Evolutionary conservation across 2,797 vertebrate species (phyloP).

Genomic region (Anguilla pacifica): DNA sequence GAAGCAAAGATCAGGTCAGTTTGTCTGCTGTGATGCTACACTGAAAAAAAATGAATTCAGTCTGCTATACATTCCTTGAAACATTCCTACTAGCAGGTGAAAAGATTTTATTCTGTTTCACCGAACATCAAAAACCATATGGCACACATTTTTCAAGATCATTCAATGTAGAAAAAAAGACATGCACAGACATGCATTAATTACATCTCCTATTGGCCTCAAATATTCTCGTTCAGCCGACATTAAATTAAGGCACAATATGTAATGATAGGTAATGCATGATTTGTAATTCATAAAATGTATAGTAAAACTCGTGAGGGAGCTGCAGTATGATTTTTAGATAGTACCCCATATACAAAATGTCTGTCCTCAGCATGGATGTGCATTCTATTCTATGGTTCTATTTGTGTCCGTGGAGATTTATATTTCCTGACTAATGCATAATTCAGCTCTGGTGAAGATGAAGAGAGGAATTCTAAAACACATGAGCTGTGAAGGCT

Average conservation of each 20-base stretch:
- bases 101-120: constrained; percentile 72
- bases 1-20: constrained; percentile 62
- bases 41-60: constrained; percentile 59
- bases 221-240: background rate
- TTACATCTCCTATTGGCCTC: background rate
- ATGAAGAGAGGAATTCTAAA: constrained; percentile 63
- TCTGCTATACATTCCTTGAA: constrained; percentile 74
- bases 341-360: constrained; percentile 31
- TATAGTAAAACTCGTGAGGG: background rate
- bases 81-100: constrained; percentile 62
- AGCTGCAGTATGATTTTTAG: constrained; percentile 36
- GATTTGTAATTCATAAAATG: background rate
- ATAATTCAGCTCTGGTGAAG: constrained; percentile 72
- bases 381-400: constrained; percentile 42
- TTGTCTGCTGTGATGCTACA: constrained; percentile 55
- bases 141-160: constrained; percentile 63
- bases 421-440: constrained; percentile 71
- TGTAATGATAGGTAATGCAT: background rate
- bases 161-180: constrained; percentile 42
- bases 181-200: constrained; percentile 36
- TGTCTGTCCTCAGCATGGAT: background rate
- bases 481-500: constrained; percentile 52
- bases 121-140: constrained; percentile 63
- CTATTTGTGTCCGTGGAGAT: constrained; percentile 74
- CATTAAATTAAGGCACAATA: background rate